Percentiles rank a stretch among this genome's conserved stretches.
These are phyloP conservation scores for Periophthalmodon schlosseri DNA, from an alignment of 2,113 vertebrate species.

Conservation along the genomic window DNA sequence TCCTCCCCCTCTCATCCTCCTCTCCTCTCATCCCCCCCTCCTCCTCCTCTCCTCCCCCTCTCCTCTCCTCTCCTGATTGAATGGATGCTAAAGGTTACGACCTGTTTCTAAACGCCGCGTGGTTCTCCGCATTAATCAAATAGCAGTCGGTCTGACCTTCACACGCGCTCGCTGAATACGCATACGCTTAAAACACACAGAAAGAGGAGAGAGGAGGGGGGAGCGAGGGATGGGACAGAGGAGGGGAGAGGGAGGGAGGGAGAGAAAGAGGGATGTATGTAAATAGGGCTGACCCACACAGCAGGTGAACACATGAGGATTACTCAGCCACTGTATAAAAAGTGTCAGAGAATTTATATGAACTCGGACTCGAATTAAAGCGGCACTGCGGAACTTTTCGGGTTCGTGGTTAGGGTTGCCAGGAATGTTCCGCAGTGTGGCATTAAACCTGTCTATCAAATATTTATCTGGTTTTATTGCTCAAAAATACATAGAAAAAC, in stretches of 20 bases:
- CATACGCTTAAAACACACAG: constrained; percentile 43
- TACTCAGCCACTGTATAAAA: constrained; percentile 54
- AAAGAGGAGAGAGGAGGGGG: background rate
- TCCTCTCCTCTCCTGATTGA: too few relatives aligned
- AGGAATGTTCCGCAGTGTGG: too few relatives aligned
- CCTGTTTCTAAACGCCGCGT: constrained; percentile 75
- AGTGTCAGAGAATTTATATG: constrained; percentile 16
- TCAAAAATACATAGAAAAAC: too few relatives aligned
- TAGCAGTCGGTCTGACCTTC: constrained; percentile 50
- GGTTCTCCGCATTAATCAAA: constrained; percentile 77
- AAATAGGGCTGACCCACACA: constrained; percentile 34
- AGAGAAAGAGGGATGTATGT: constrained; percentile 47
- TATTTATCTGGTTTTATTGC: too few relatives aligned
- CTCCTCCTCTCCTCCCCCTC: too few relatives aligned
- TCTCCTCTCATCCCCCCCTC: too few relatives aligned
- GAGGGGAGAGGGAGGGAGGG: background rate
- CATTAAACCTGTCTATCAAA: too few relatives aligned
- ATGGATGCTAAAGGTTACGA: constrained; percentile 74
- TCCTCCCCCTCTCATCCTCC: too few relatives aligned
- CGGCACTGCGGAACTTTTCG: too few relatives aligned
- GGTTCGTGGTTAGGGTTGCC: too few relatives aligned
- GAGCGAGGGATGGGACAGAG: background rate
- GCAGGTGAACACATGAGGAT: constrained; percentile 59
- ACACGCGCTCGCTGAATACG: constrained; percentile 35
- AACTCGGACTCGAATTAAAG: too few relatives aligned